Conservation (phyloP, 1,140 invertebrate genomes). For the Sycophila sp. region DNA sequence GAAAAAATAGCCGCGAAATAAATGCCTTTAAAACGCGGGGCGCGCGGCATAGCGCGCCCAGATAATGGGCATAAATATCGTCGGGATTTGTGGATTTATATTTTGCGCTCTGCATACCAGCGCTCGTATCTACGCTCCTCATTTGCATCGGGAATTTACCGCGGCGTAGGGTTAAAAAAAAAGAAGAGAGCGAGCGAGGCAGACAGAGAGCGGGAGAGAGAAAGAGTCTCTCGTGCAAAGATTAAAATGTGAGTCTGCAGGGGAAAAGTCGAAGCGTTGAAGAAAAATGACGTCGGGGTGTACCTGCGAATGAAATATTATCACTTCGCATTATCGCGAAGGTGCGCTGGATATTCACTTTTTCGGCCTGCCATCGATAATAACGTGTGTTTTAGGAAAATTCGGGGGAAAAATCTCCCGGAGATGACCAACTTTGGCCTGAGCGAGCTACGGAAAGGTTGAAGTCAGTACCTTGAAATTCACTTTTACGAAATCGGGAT, state of each 20-base stretch:
- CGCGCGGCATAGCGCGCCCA: slow-evolving; percentile 38
- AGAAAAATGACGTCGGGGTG: slow-evolving; percentile 60
- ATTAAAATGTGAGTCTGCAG: no score
- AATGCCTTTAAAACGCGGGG: neutral
- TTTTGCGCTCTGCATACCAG: slow-evolving; percentile 43
- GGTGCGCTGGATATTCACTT: neutral
- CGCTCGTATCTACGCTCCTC: slow-evolving; percentile 54
- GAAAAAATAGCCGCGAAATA: slow-evolving; percentile 5
- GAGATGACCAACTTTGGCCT: no score
- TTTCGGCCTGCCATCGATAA: no score
- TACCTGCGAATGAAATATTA: slow-evolving; percentile 61
- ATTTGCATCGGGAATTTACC: slow-evolving; percentile 65
- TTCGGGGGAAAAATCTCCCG: no score
- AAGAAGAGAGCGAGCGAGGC: slow-evolving; percentile 19
- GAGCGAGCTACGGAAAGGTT: no score
- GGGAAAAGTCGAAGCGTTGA: slow-evolving; percentile 50
- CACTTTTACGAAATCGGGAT: no score
- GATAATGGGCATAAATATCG: slow-evolving; percentile 65
- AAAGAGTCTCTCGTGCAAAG: neutral
- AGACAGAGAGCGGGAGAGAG: neutral
- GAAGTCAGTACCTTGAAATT: no score
- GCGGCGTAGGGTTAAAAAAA: slow-evolving; percentile 43
- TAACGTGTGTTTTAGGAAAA: no score
- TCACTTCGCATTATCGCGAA: slow-evolving; percentile 45
- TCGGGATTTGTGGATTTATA: slow-evolving; percentile 63